Conservation (phyloP, 2,888 invertebrate genomes). For the Autographa gamma region DNA sequence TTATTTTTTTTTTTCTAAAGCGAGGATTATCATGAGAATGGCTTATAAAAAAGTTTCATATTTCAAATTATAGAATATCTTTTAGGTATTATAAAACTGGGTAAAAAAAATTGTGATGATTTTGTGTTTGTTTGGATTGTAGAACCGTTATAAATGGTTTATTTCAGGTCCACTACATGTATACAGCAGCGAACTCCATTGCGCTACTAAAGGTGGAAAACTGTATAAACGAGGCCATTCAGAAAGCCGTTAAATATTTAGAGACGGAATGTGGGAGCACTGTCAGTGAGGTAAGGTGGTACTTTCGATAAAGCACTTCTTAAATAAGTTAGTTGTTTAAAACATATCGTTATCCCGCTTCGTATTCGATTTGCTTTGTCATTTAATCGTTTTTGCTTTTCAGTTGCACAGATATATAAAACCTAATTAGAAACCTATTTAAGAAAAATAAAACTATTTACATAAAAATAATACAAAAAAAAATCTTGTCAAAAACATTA, state of each 20-base stretch:
- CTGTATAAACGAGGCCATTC: conserved; percentile 86
- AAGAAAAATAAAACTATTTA: too few relatives aligned
- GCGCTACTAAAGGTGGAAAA: conserved; percentile 85
- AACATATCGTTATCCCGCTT: neutral
- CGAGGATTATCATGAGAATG: too few relatives aligned
- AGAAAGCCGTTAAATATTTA: conserved; percentile 85
- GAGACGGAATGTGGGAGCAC: conserved; percentile 78
- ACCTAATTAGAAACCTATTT: too few relatives aligned
- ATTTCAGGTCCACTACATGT: conserved; percentile 90
- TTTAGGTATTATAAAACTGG: too few relatives aligned
- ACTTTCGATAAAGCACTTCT: neutral
- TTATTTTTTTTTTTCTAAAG: too few relatives aligned
- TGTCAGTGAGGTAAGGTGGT: conserved; percentile 70
- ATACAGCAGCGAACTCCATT: conserved; percentile 88
- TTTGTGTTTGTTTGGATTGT: too few relatives aligned
- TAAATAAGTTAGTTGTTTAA: neutral
- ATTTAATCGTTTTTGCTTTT: neutral
- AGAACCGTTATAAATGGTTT: neutral
- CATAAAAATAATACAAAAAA: too few relatives aligned
- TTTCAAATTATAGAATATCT: too few relatives aligned
- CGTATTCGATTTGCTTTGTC: neutral
- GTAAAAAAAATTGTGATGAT: too few relatives aligned
- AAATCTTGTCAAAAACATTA: too few relatives aligned
- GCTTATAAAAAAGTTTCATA: too few relatives aligned
- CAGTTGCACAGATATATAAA: too few relatives aligned